Evolutionary conservation across 2,113 vertebrate genomes (phyloP).

Genomic region (Phocoena phocoena): DNA sequence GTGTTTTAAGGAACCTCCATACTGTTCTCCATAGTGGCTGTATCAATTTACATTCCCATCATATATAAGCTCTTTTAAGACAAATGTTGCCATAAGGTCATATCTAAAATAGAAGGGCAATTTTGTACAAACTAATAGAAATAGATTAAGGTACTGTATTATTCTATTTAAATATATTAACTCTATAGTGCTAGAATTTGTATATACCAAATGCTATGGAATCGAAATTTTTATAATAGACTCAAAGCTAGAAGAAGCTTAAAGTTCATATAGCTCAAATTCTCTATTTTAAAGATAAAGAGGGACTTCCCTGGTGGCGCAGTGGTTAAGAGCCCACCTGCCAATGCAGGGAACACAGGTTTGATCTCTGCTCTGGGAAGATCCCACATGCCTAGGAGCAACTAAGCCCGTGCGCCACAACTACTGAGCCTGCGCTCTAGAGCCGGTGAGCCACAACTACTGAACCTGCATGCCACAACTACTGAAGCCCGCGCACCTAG

Average conservation of each 20-base stretch:
- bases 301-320: not conserved
- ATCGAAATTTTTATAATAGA: conserved; percentile 29
- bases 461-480: no score
- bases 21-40: no score
- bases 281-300: not conserved
- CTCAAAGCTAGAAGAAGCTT: not conserved
- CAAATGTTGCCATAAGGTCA: not conserved
- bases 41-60: no score
- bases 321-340: not conserved
- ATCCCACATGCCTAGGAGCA: not conserved
- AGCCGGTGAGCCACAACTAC: no score
- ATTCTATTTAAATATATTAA: not conserved
- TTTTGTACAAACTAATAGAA: conserved; percentile 14
- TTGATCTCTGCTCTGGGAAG: not conserved
- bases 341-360: not conserved
- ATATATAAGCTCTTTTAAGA: not conserved
- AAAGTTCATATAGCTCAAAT: not conserved
- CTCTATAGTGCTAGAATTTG: not conserved
- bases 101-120: conserved; percentile 6
- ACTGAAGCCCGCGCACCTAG: no score
- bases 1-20: no score
- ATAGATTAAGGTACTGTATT: not conserved
- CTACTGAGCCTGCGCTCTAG: no score
- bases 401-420: no score
- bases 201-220: not conserved